phyloP scores from a whole-genome alignment of 2,113 vertebrate species.

The Jaculus jaculus region DNA sequence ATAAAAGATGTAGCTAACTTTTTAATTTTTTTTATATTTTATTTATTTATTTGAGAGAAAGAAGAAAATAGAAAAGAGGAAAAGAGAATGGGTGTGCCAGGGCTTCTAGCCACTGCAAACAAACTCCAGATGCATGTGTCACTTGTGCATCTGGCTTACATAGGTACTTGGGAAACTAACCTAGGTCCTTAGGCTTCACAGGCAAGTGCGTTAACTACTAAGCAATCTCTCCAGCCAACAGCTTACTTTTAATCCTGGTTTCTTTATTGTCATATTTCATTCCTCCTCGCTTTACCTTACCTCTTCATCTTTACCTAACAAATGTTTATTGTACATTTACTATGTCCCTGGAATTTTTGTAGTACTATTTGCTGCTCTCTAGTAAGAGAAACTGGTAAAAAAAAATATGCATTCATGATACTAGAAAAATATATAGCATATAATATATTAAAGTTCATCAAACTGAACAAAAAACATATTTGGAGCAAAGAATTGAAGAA shows the following conservation, averaged over 20 bases:
- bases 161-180: too few relatives aligned
- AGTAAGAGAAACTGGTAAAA: neutral
- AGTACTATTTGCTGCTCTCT: neutral
- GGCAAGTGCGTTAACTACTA: too few relatives aligned
- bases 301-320: constrained; percentile 28
- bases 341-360: neutral
- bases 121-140: too few relatives aligned
- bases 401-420: neutral
- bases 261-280: neutral
- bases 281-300: neutral
- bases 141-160: too few relatives aligned
- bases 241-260: neutral
- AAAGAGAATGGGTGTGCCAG: too few relatives aligned
- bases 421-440: neutral
- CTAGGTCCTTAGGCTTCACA: too few relatives aligned
- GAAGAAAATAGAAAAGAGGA: too few relatives aligned
- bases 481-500: neutral
- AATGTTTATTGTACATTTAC: neutral
- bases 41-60: too few relatives aligned
- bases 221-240: too few relatives aligned
- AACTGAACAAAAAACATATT: neutral
- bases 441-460: neutral
- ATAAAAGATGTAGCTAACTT: too few relatives aligned
- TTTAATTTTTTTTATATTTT: too few relatives aligned
- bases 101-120: too few relatives aligned